Evolutionary conservation across 2,797 vertebrate genomes (phyloP).

Genomic region (Scyliorhinus canicula): DNA sequence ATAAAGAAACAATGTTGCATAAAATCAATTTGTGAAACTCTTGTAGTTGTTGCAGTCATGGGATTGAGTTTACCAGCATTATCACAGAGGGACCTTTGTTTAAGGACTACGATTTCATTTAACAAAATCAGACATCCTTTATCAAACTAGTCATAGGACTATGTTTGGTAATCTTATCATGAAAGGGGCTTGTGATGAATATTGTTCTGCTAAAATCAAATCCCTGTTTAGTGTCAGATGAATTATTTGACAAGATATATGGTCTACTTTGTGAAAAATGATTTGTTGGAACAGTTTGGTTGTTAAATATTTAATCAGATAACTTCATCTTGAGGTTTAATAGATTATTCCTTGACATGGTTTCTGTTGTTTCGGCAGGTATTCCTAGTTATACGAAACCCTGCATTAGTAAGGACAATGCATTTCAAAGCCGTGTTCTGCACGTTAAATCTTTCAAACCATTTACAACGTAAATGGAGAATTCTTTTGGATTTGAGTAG

Average conservation of each 20-base stretch:
- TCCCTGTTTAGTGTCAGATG: not conserved
- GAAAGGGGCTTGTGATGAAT: slow-evolving; percentile 23
- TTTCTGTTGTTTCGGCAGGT: not conserved
- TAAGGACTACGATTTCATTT: slow-evolving; percentile 18
- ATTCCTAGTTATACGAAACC: not conserved
- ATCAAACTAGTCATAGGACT: slow-evolving; percentile 21
- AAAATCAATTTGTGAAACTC: slow-evolving; percentile 30
- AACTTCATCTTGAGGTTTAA: not conserved
- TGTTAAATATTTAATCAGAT: slow-evolving; percentile 5
- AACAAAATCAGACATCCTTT: slow-evolving; percentile 28
- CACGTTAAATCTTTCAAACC: not conserved
- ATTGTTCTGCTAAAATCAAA: slow-evolving; percentile 20
- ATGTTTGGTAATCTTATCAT: not conserved
- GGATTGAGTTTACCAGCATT: slow-evolving; percentile 1
- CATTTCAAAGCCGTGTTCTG: not conserved
- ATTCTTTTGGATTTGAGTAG: not conserved
- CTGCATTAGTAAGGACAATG: not conserved
- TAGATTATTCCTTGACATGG: not conserved
- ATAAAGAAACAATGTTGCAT: slow-evolving; percentile 10
- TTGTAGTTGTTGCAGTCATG: slow-evolving; percentile 26
- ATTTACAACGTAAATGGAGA: not conserved
- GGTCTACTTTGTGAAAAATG: not conserved
- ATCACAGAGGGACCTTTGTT: not conserved
- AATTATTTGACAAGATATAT: slow-evolving; percentile 1
- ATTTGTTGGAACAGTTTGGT: not conserved